Base-by-base conservation (phyloP, 2,888 invertebrate species). In the Lochmaea capreae region DNA sequence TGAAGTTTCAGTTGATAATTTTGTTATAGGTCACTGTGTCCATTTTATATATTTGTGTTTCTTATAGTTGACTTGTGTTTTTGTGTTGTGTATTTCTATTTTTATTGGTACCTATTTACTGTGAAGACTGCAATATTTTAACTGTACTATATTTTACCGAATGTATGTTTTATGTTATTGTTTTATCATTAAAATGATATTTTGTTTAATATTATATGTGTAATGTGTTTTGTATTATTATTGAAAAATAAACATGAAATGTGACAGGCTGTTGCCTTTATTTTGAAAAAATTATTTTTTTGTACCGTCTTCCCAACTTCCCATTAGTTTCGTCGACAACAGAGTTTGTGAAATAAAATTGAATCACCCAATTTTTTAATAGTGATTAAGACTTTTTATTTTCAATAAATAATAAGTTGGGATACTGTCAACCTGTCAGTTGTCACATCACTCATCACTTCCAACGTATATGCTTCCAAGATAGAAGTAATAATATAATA, bases 61-160 rank as follows among this genome's bases (percentile, higher is more conserved):
- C 16, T 67, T 22, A 59, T 39, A 16, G 42, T 57, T 67, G 54
- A 54, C 26, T 57, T 46, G 67, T 71, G 65, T 67, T 67, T 49
- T 49, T 18, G 68, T 72, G 66, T 69, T 75, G 68, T 75, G 72
- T 57, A 69, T 75, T 75, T 75, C 65, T 67, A 75, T 66, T 67
- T 75, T 58, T 71, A 70, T 75, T 54, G 58, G 61, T 70, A 70
- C 65, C 62, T 77, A 76, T 77, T 77, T 71, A 66, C 69, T 72
- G 67, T 75, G 78, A 80, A 79, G 77, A 76, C 79, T 81, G 80
- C 80, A 80, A 80, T 81, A 79, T 80, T 79, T 78, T 78, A 71
- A 26, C 76, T 72, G 39, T 70, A 73, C 62, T 76, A 54, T 73
- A 68, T 72, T 76, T 74, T 70, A 65, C 73, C 62, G 66, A 75